Evolutionary conservation across 2,113 vertebrate species (phyloP), one percentile per base, ranked within the genome.

Genomic region (Theristicus caerulescens): DNA sequence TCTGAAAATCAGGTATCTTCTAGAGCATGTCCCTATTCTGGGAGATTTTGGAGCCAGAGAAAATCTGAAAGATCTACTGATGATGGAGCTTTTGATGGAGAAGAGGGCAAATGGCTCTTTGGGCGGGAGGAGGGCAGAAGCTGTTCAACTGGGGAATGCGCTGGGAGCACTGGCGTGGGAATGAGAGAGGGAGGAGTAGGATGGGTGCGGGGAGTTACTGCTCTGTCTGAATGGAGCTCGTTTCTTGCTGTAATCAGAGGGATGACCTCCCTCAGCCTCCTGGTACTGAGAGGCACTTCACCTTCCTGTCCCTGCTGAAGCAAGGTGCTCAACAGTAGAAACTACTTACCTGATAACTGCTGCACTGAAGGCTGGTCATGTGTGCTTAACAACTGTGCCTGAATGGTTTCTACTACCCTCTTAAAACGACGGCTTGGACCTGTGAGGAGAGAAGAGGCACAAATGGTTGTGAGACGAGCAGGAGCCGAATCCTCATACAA

Each of bases 361-460:
- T 99, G 99, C 98, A 99, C 99, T 25, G 99, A 98, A 11, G 99
- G 99, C 98, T 99, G 99, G 96, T 99, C 99, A 20, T 99, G 99
- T 97, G 99, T 99, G 98, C 99, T 99, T 98, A 99, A 98, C 98
- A 99, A 98, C 98, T 99, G 99, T 90, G 99, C 98, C 98, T 99
- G 99, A 97, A 99, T 99, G 73, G 99, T 99, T 99, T 99, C 99
- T 97, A 99, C 99, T 95, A 99, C 99, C 96, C 99, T 99, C 98
- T 99, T 99, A 96, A 99, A 99, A 94, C 99, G 99, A 92, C 99
- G 99, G 96, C 99, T 99, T 47, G 99, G 99, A 98, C 99, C 99
- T 99, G 94, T 3, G 14, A 77, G 91, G 92, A 96, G 86, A 96
- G 49, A 95, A 93, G 90, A 94, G 90, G 91, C 49, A 93, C 79